Conservation (phyloP, 2,113 vertebrate species). For the Dromaius novaehollandiae region DNA sequence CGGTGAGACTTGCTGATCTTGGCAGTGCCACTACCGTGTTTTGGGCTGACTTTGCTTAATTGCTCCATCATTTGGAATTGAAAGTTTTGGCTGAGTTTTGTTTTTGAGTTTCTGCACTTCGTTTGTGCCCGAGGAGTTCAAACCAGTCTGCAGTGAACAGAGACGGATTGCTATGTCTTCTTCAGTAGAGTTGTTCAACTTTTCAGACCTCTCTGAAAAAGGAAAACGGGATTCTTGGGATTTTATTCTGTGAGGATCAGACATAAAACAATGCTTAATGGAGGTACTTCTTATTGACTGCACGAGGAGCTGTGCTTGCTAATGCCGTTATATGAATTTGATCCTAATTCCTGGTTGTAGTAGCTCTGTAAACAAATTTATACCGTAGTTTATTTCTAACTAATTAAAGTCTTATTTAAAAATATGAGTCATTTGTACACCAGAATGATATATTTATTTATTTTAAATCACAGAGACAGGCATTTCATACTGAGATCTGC, state of each 20-base stretch:
- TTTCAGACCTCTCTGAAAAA: neutral
- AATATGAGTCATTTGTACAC: neutral
- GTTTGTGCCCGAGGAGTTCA: neutral
- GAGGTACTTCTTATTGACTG: neutral
- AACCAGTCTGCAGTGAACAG: rapidly evolving
- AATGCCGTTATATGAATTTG: neutral
- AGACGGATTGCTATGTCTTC: neutral
- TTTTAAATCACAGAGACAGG: neutral
- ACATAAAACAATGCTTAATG: neutral
- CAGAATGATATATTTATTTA: neutral
- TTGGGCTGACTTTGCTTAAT: neutral
- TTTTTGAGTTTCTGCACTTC: neutral
- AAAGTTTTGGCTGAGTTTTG: neutral
- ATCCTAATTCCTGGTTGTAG: neutral
- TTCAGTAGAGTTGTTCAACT: neutral
- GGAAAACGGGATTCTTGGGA: neutral
- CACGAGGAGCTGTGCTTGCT: neutral
- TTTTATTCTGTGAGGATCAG: neutral
- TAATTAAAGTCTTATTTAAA: slow-evolving; percentile 20
- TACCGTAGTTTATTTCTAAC: neutral
- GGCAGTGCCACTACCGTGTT: neutral
- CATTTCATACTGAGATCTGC: neutral
- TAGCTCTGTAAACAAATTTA: neutral
- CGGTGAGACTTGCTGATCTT: rapidly evolving
- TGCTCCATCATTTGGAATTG: neutral